phyloP scores from a whole-genome alignment of 2,888 invertebrate genomes.

The Mactromeris polynyma region DNA sequence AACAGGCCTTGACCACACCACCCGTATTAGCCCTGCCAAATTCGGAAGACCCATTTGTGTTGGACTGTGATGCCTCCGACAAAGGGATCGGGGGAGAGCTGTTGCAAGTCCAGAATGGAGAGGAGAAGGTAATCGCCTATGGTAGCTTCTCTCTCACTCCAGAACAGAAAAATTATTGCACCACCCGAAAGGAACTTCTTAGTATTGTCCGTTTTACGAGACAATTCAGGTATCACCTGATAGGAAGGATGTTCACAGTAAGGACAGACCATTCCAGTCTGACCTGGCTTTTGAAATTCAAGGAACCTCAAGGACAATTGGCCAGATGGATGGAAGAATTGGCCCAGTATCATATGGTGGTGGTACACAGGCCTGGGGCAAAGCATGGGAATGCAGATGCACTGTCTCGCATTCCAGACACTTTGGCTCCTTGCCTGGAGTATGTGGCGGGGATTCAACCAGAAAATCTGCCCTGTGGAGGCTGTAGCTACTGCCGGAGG shows the following conservation, averaged over 20 bases:
- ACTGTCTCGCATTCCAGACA: background rate
- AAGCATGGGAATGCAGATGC: constrained; percentile 16
- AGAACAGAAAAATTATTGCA: background rate
- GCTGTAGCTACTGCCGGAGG: too few species aligned
- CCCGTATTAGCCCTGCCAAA: constrained; percentile 44
- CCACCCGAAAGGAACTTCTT: background rate
- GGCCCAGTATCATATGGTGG: background rate
- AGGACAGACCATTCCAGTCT: constrained; percentile 12
- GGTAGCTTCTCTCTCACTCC: background rate
- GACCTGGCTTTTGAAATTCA: background rate
- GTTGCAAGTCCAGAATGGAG: background rate
- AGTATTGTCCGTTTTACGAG: background rate
- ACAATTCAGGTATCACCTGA: background rate
- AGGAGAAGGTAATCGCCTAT: background rate
- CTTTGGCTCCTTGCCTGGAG: background rate
- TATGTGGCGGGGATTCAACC: background rate
- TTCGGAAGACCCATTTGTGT: background rate
- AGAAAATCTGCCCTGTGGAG: too few species aligned
- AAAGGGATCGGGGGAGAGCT: background rate
- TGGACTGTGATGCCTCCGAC: background rate
- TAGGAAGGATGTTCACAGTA: background rate
- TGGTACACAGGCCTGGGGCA: background rate
- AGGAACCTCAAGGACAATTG: constrained; percentile 1
- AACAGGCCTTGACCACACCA: constrained; percentile 28
- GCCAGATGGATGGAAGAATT: constrained; percentile 20